Base-by-base conservation (phyloP, 2,113 vertebrate genomes). In the Nycticebus coucang region DNA sequence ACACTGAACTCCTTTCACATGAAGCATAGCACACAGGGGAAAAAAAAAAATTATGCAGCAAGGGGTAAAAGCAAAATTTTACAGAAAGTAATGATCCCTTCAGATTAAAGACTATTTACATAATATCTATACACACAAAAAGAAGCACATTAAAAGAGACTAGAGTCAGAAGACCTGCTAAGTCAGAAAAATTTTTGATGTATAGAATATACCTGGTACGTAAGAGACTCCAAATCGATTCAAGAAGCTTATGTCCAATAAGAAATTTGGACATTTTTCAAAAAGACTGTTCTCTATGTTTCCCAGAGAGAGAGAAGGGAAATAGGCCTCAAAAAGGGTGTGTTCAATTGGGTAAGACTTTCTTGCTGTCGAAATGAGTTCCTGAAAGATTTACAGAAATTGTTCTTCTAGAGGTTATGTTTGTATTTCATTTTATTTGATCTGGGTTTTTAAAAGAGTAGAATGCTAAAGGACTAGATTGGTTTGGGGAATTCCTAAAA, bases 181-280 rank as follows among this genome's bases (percentile, higher is more conserved):
- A 89, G 7, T 57, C 53, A 91, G 64, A 82, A 94, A 57, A 35
- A 5, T 17, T 19, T 53, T 87, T 93, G 53, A 92, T 62, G 5
- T 33, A 13, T 57, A 87, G 4, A 91, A 91, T 84, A 74, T 21
- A 90, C 2, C n/a, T 62, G 45, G 83, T 33, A 19, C 10, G 60
- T 60, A 89, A 95, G 15, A 72, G 37, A 89, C 41, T 94, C 59
- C 50, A 83, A 96, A 87, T 93, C 21, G 57, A 87, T 35, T 33
- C 10, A 79, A 19, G 35, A 88, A 89, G 12, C 18, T 93, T 50
- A 95, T 74, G 80, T 82, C 77, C 60, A 93, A 9, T 35, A 71
- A 95, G 81, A 91, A 90, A 94, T 86, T 75, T 82, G 30, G 26
- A 74, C 24, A 81, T 64, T 89, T 95, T 95, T 91, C 78, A 91